A percentile compares a stretch with the other conserved stretches of the same genome.
Conservation (phyloP, 2,113 vertebrate genomes). For the Oxyura jamaicensis region DNA sequence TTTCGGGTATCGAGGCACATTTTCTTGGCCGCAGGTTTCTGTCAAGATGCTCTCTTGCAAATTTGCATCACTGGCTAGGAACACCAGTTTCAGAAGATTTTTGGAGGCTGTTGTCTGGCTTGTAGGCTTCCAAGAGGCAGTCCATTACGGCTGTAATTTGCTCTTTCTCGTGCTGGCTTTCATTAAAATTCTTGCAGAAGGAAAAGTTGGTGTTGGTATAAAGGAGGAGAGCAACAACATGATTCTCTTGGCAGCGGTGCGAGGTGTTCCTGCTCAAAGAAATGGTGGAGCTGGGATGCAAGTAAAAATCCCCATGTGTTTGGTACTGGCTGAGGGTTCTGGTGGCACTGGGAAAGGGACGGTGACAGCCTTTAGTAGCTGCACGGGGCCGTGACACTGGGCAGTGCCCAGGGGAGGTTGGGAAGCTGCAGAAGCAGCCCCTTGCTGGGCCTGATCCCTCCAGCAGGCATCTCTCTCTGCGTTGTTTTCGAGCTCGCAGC, state of each 20-base stretch:
- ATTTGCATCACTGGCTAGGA: background rate
- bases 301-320: background rate
- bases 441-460: background rate
- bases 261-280: background rate
- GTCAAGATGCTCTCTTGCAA: background rate
- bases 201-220: background rate
- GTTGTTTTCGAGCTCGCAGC: background rate
- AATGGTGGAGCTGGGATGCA: background rate
- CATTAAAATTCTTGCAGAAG: background rate
- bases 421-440: background rate
- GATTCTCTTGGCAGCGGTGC: constrained; percentile 1
- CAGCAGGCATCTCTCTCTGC: background rate
- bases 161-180: background rate
- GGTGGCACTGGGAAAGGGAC: background rate
- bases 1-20: background rate
- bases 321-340: background rate
- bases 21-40: background rate
- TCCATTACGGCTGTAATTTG: background rate
- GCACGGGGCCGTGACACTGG: background rate
- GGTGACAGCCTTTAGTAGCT: background rate
- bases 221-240: background rate
- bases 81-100: background rate
- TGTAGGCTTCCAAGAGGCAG: background rate
- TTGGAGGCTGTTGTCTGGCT: background rate
- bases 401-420: background rate